Base-by-base conservation (phyloP, 1,140 invertebrate genomes). In the Spodoptera litura region DNA sequence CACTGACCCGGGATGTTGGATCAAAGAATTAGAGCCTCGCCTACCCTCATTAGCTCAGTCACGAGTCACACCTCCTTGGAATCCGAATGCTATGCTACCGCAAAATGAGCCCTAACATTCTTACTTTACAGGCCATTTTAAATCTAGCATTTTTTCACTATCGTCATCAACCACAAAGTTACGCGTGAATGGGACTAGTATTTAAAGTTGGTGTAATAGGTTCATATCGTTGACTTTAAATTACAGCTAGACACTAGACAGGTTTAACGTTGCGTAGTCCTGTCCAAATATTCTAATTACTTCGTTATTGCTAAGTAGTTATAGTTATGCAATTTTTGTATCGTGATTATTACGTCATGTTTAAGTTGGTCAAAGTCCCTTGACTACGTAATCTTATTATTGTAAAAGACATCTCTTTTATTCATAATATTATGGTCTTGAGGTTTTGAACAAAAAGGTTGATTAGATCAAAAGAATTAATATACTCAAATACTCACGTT, bases 1-100 rank as follows among this genome's bases (percentile, higher is more conserved):
- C 86, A 82, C 20, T 84, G 86, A 87, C 84, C 86, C 84, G 81
- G 77, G 80, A 79, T 85, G 86, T 87, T 87, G 85, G 76, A 72
- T 78, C 78, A 81, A 82, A 83, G 81, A 84, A 87, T 87, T 87
- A 87, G 82, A 85, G 66, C 78, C 52, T 62, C 74, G 80, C 70
- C 81, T 83, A 74, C 59, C 52, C 84, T 84, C 82, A 87, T 85
- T 87, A 87, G 81, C 82, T 80, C 66, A 79, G 78, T 85, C 81
- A 82, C 81, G 81, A 79, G 75, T 85, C 56, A 80, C 80, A 80
- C 78, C 71, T 80, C 55, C 6, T 38, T 77, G 76, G 56, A 75
- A 80, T 66, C 38, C 53, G 38, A n/a, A 15, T 49, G 3, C n/a
- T 6, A 12, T 38, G 31, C 35, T 35, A 12, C 58, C 13, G 12